Conservation (phyloP, 1,140 invertebrate genomes). For the Eurosta solidaginis region DNA sequence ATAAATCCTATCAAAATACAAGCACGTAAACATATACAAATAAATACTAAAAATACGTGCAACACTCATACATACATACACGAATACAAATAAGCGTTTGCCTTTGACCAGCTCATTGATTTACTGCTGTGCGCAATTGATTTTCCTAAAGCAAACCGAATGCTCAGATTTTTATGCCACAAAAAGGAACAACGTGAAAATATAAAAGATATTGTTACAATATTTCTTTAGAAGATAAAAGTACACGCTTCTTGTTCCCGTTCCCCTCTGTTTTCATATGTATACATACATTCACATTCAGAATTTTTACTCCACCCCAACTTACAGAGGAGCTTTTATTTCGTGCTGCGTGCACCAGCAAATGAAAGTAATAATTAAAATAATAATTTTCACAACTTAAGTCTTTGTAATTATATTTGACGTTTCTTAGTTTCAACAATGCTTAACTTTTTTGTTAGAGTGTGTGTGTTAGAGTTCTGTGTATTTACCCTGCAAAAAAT, state of each 20-base stretch:
- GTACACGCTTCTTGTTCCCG: neutral
- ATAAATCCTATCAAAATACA: neutral
- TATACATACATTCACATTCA: neutral
- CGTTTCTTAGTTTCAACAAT: neutral
- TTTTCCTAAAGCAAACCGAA: neutral
- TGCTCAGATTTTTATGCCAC: neutral
- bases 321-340: neutral
- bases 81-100: neutral
- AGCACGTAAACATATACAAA: neutral
- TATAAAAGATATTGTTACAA: neutral
- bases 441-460: neutral
- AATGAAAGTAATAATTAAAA: constrained; percentile 31
- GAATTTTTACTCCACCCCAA: neutral
- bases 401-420: constrained; percentile 31
- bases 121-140: constrained; percentile 3
- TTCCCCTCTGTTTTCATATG: neutral
- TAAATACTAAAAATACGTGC: neutral
- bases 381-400: constrained; percentile 32
- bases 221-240: neutral
- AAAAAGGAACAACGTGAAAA: neutral
- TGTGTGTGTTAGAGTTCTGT: no score
- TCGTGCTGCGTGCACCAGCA: constrained; percentile 23
- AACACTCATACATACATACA: no score
- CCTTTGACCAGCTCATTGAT: neutral
- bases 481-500: no score